Percentiles rank a stretch among this genome's conserved stretches.
phyloP scores from a whole-genome alignment of 2,113 vertebrate genomes.

The Oreochromis tanganicae region DNA sequence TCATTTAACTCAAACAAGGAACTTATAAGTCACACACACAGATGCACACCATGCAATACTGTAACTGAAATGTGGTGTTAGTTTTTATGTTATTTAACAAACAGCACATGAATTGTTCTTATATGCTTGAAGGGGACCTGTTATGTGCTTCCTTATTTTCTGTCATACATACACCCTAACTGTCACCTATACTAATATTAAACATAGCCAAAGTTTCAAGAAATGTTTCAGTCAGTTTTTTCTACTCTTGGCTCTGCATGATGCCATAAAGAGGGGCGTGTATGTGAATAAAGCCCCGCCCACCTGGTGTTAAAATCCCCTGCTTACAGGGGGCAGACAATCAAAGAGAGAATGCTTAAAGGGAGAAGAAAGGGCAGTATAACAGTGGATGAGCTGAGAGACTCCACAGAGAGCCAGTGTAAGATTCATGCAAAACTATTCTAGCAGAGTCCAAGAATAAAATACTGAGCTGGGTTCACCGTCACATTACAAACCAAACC shows the following conservation, averaged over 20 bases:
- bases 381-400: not conserved
- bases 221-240: not conserved
- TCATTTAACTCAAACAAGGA: not conserved
- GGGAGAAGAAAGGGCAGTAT: not conserved
- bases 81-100: not conserved
- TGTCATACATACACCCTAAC: not conserved
- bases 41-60: conserved; percentile 42
- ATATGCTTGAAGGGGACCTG: fast-evolving
- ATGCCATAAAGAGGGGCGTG: not conserved
- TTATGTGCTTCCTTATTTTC: not conserved
- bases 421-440: not conserved
- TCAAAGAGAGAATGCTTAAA: not conserved
- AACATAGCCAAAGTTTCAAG: not conserved
- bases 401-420: fast-evolving
- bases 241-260: not conserved
- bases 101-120: not conserved
- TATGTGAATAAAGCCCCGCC: not conserved
- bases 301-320: not conserved
- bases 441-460: not conserved
- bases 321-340: not conserved
- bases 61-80: conserved; percentile 15
- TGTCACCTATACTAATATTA: not conserved
- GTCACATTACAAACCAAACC: not conserved
- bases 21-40: not conserved
- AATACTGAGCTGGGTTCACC: not conserved